Percentiles rank a stretch among this genome's conserved stretches.
phyloP scores from a whole-genome alignment of 2,113 vertebrate species.

The Eurypyga helias region DNA sequence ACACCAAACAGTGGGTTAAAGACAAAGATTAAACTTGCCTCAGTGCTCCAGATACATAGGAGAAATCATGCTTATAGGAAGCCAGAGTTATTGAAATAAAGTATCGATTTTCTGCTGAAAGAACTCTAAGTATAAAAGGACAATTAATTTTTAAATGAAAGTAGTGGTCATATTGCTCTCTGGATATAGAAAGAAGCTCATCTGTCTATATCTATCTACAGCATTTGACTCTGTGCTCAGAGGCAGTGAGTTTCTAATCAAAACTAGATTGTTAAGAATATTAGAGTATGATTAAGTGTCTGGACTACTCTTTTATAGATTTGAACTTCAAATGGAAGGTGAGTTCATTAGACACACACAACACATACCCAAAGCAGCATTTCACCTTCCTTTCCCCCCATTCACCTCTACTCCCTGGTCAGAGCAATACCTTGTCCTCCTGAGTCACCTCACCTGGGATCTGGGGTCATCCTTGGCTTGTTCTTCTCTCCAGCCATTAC shows the following conservation, averaged over 20 bases:
- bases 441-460: background rate
- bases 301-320: background rate
- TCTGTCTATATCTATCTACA: background rate
- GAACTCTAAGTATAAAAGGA: constrained; percentile 26
- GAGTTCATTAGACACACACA: background rate
- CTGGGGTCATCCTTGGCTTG: background rate
- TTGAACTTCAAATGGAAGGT: constrained; percentile 9
- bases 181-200: background rate
- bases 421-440: background rate
- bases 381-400: background rate
- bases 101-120: constrained; percentile 44
- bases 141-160: constrained; percentile 41
- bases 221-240: constrained; percentile 8
- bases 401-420: background rate
- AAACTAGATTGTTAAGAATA: constrained; percentile 9
- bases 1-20: background rate
- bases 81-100: background rate
- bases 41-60: background rate
- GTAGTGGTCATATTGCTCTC: background rate
- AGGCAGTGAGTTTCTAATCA: background rate
- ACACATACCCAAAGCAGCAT: background rate
- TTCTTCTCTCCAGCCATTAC: background rate
- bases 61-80: background rate
- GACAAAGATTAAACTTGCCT: background rate
- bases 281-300: background rate